Conservation (phyloP, 2,113 vertebrate species). For the Ellobius talpinus region DNA sequence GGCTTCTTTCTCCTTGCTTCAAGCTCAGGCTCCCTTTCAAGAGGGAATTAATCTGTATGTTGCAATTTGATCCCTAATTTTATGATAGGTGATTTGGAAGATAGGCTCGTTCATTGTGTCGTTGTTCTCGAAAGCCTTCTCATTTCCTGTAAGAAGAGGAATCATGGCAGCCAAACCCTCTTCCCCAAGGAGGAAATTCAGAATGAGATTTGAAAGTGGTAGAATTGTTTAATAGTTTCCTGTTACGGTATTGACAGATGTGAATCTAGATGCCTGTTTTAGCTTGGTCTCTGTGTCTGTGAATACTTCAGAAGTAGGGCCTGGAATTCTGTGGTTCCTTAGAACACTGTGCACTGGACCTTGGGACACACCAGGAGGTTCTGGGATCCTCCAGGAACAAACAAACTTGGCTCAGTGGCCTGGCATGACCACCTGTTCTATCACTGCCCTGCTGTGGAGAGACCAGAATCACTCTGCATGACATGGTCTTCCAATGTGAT, state of each 20-base stretch:
- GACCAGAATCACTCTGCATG: neutral
- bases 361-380: neutral
- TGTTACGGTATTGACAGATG: neutral
- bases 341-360: neutral
- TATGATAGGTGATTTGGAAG: slow-evolving; percentile 68
- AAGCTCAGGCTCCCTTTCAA: slow-evolving; percentile 63
- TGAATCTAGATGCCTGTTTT: neutral
- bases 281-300: neutral
- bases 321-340: neutral
- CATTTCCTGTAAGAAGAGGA: slow-evolving; percentile 61
- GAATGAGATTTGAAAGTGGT: slow-evolving; percentile 21
- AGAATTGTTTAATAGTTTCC: slow-evolving; percentile 7
- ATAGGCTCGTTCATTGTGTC: slow-evolving; percentile 65
- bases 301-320: neutral
- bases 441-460: neutral
- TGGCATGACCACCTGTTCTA: neutral
- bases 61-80: slow-evolving; percentile 51
- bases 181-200: neutral
- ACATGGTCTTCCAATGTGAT: neutral
- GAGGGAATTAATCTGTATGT: slow-evolving; percentile 65
- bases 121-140: slow-evolving; percentile 58
- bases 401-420: neutral
- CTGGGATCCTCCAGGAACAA: neutral
- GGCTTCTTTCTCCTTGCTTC: slow-evolving; percentile 53
- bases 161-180: neutral